Evolutionary conservation across 1,140 invertebrate genomes (phyloP).

Genomic region (Cryptotermes secundus): DNA sequence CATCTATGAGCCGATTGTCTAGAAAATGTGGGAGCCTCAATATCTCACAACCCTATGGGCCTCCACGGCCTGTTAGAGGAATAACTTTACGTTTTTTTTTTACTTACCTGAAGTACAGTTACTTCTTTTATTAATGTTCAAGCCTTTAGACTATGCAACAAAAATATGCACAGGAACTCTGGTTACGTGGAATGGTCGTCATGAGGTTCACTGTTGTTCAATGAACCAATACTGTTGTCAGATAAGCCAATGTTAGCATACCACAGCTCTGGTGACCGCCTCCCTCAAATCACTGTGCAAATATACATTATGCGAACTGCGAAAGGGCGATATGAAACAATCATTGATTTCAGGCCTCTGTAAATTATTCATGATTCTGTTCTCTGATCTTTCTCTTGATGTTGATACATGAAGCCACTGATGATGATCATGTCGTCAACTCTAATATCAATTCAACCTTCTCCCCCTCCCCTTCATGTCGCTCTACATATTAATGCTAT

Average conservation of each 20-base stretch:
- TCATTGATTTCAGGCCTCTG: background rate
- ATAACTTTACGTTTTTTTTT: too few species aligned
- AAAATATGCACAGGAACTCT: background rate
- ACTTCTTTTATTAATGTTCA: too few species aligned
- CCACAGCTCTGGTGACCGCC: background rate
- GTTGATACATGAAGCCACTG: too few species aligned
- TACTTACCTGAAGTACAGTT: too few species aligned
- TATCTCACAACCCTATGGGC: too few species aligned
- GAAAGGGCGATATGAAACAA: background rate
- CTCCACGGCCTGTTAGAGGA: too few species aligned
- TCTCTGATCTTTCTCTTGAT: background rate
- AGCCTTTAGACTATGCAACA: too few species aligned
- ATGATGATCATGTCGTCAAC: background rate
- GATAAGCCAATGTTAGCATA: background rate
- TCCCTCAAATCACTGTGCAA: background rate
- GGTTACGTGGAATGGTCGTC: background rate
- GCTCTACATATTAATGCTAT: background rate
- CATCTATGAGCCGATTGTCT: too few species aligned
- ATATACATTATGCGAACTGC: background rate
- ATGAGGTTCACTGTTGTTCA: background rate
- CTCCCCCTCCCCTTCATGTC: background rate
- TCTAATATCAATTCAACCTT: background rate
- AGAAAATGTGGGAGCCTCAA: too few species aligned
- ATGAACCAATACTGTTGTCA: background rate
- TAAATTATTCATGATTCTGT: constrained; percentile 5